Base-by-base conservation (phyloP, 2,113 vertebrate genomes). In the Lepus europaeus region DNA sequence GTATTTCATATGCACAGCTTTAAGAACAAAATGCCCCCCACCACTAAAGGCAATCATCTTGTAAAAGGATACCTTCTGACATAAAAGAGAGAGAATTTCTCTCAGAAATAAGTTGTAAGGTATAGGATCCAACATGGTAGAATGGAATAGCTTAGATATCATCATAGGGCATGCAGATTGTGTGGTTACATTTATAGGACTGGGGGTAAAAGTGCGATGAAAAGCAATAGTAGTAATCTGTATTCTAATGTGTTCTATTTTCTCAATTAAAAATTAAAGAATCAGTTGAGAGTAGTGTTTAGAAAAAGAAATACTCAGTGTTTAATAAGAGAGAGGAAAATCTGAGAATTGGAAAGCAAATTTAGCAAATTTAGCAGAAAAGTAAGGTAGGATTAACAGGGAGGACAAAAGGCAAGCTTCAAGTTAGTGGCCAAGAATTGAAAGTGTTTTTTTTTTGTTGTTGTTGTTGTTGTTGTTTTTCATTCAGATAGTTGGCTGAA, bases 111-210 rank as follows among this genome's bases (percentile, higher is more conserved):
- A 2, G 8, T 61, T 45, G 49, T 17, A 61, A 45, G 22, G 9
- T 2, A 17, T 3, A 23, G 0, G 39, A 22, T 9, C 22, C 6
- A 33, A 29, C 4, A 80, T 4, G 27, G 4, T 56, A n/a, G n/a
- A 51, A 36, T 31, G 6, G 20, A 49, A 31, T 6, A 31, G 2
- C 14, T 74, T 23, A 36, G 3, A 3, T 1, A 4, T 73, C 72
- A 49, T 27, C 20, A 27, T 10, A 36, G 11, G 20, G 2, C 9
- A 70, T 36, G 29, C 6, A 92, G 16, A 27, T 33, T 27, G 1
- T 33, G 17, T 49, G 23, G 13, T n/a, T 8, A 64, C 56, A 17
- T 59, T 59, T 9, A 8, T 11, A 70, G 0, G 1, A 73, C 1
- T 53, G 0, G 56, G 17, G 4, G 33, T 33, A 77, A 2, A 64